Base-by-base conservation (phyloP, 2,797 vertebrate genomes). In the Phaenicophaeus curvirostris region DNA sequence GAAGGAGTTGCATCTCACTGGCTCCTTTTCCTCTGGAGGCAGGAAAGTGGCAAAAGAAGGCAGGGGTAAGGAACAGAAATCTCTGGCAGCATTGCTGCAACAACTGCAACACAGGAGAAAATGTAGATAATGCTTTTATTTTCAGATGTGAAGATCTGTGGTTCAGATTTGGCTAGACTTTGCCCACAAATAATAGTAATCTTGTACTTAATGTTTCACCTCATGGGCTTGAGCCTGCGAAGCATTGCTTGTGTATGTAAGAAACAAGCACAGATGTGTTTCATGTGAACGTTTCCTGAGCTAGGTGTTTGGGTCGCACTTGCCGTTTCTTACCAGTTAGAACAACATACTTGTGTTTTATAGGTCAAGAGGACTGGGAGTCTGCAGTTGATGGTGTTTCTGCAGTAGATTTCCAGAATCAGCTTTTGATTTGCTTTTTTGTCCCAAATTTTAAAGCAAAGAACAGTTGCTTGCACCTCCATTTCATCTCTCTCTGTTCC, bases 81-180 rank as follows among this genome's bases (percentile, higher is more conserved):
- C 42, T 83, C 57, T n/a, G n/a, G 27, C 54, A 87, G 33, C 39
- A 6, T 15, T 83, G 65, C 15, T 62, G 1, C 13, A 33, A 5
- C 68, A 69, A 44, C 35, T 80, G 33, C 50, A 93, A 27, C 23
- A 7, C 27, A 28, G 63, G 71, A 78, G 59, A 74, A 91, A 85
- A 95, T 93, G 86, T 85, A 90, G 94, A 93, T 91, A 86, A 83
- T 0, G 14, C 42, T 87, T 92, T 83, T 91, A 44, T 79, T 94
- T 94, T 81, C 87, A 78, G 66, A 68, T 48, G 58, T n/a, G 33
- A 78, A 93, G 85, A 93, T 94, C 71, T 80, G 82, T 80, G 82
- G 82, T 78, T 94, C 82, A 87, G 85, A 92, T 91, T 66, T 66
- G 80, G 73, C 62, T 76, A 23, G 69, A 57, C 59, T 79, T 81